phyloP scores from a whole-genome alignment of 1,140 invertebrate species.

The Drosophila neocordata region DNA sequence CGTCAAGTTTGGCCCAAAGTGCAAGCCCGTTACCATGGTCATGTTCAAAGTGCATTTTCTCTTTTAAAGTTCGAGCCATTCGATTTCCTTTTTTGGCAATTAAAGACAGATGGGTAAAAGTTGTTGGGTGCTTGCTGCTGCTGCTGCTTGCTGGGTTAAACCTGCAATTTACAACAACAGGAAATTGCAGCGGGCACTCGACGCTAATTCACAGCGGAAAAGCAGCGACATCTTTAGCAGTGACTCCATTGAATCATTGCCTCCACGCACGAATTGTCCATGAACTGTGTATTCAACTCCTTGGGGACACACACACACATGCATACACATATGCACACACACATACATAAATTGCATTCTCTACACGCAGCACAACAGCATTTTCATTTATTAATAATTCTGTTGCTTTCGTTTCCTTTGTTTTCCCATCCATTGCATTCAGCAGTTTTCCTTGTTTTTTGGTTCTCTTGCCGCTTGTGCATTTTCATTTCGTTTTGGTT shows the following conservation, averaged over 20 bases:
- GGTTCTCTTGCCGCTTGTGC: slow-evolving; percentile 1
- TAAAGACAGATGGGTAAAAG: slow-evolving; percentile 53
- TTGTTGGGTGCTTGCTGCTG: slow-evolving; percentile 3
- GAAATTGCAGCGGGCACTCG: slow-evolving; percentile 73
- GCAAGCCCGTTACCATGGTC: slow-evolving; percentile 40
- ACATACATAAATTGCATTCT: slow-evolving; percentile 17
- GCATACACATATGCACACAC: slow-evolving; percentile 15
- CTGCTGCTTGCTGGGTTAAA: slow-evolving; percentile 8
- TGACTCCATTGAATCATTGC: slow-evolving; percentile 31
- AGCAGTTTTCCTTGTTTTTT: background rate
- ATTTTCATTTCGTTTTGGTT: slow-evolving; percentile 12
- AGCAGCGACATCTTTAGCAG: slow-evolving; percentile 50
- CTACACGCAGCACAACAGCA: slow-evolving; percentile 13
- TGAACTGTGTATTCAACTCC: slow-evolving; percentile 49
- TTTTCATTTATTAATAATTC: slow-evolving; percentile 2
- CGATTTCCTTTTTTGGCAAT: slow-evolving; percentile 44
- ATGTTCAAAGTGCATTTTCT: slow-evolving; percentile 17
- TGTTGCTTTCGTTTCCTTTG: slow-evolving; percentile 36
- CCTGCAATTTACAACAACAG: slow-evolving; percentile 67
- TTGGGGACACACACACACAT: slow-evolving; percentile 22
- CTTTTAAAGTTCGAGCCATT: slow-evolving; percentile 48
- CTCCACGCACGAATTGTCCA: slow-evolving; percentile 18
- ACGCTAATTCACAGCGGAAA: slow-evolving; percentile 73
- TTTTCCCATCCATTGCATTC: slow-evolving; percentile 25
- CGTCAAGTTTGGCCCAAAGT: slow-evolving; percentile 37